Evolutionary conservation across 2,888 invertebrate species (phyloP).

Genomic region (Eupelmus urozonus): DNA sequence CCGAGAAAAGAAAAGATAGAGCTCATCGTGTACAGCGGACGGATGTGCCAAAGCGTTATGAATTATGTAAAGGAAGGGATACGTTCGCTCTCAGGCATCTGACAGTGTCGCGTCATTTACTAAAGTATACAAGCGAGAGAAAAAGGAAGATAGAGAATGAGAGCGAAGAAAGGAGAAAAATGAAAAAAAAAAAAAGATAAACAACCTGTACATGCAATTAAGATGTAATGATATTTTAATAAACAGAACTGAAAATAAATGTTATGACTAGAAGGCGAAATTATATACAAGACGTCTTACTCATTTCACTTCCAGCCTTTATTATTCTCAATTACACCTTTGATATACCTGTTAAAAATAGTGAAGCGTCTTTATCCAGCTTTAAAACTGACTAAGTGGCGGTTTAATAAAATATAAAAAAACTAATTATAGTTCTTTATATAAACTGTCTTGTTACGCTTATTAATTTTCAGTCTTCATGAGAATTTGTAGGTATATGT

Average conservation of each 20-base stretch:
- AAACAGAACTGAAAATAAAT: slow-evolving; percentile 60
- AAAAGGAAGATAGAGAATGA: background rate
- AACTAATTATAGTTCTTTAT: no score
- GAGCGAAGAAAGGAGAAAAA: slow-evolving; percentile 16
- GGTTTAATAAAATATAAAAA: no score
- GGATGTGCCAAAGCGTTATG: slow-evolving; percentile 57
- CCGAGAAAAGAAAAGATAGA: slow-evolving; percentile 5
- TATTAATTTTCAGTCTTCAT: no score
- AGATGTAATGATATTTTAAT: slow-evolving; percentile 61
- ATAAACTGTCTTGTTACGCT: no score
- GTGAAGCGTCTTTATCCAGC: no score
- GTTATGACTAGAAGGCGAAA: slow-evolving; percentile 51
- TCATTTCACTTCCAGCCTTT: no score
- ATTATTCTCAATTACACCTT: no score
- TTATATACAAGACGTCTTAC: no score
- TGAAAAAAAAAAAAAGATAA: no score
- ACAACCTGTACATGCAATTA: slow-evolving; percentile 58
- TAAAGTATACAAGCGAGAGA: slow-evolving; percentile 43
- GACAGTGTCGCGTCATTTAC: slow-evolving; percentile 44
- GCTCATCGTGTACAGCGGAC: slow-evolving; percentile 29
- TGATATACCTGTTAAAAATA: no score
- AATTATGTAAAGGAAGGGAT: slow-evolving; percentile 45
- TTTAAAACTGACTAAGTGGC: no score
- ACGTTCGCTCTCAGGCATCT: slow-evolving; percentile 43
- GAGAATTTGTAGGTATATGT: no score